phyloP scores from a whole-genome alignment of 2,888 invertebrate species.

The Eristalis intricaria region DNA sequence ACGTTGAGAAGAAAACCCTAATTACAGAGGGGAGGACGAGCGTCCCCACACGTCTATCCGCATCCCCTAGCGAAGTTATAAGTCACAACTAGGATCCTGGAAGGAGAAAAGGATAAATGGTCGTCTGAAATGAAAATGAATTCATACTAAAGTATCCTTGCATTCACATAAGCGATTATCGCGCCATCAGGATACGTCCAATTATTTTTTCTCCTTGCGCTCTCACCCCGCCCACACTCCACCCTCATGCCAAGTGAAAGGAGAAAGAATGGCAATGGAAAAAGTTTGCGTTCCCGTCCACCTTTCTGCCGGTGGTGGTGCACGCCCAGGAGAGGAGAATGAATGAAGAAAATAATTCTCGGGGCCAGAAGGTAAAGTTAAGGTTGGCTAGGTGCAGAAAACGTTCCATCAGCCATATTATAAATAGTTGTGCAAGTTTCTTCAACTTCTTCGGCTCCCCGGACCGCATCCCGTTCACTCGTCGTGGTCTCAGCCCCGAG shows the following conservation, averaged over 20 bases:
- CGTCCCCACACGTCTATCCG: background rate
- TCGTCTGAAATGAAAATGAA: slow-evolving; percentile 58
- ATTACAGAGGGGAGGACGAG: slow-evolving; percentile 31
- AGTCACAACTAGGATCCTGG: slow-evolving; percentile 41
- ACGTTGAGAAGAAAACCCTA: slow-evolving; percentile 41
- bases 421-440: slow-evolving; percentile 59
- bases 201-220: slow-evolving; percentile 22
- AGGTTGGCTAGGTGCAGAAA: slow-evolving; percentile 45
- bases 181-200: slow-evolving; percentile 55
- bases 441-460: background rate
- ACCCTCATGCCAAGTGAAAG: background rate
- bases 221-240: background rate
- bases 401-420: slow-evolving; percentile 38
- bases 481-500: background rate
- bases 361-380: slow-evolving; percentile 24
- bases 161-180: slow-evolving; percentile 67
- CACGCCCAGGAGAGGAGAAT: background rate
- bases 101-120: slow-evolving; percentile 48
- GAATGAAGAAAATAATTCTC: slow-evolving; percentile 8
- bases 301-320: background rate
- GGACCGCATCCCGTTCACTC: background rate
- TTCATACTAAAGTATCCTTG: slow-evolving; percentile 36
- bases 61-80: slow-evolving; percentile 18
- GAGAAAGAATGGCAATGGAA: slow-evolving; percentile 7
- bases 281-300: slow-evolving; percentile 34